Evolutionary conservation across 2,113 vertebrate species (phyloP).

Genomic region (Ancistrus triradiatus): DNA sequence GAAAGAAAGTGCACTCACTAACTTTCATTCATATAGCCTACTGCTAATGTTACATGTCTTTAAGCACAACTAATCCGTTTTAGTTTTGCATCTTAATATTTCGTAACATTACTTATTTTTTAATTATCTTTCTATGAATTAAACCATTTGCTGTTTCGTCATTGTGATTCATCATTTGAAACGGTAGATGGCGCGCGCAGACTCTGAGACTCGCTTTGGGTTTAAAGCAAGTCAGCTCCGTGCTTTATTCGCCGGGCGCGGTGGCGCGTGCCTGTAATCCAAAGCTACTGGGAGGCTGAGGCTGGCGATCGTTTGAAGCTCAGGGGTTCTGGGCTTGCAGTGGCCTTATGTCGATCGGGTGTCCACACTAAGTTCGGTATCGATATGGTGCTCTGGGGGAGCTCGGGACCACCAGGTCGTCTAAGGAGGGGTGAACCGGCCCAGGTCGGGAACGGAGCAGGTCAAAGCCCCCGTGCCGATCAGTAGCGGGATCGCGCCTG

Average conservation of each 20-base stretch:
- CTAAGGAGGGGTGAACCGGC: constrained; percentile 30
- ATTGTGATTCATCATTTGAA: no score
- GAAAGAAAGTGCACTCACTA: no score
- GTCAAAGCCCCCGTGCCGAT: constrained; percentile 33
- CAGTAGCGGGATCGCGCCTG: constrained; percentile 26
- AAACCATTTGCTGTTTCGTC: not conserved
- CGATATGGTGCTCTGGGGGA: constrained; percentile 37
- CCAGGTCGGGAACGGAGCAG: constrained; percentile 37
- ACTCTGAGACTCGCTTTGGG: not conserved
- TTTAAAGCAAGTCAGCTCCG: not conserved
- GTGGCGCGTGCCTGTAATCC: constrained; percentile 37
- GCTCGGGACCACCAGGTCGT: constrained; percentile 23
- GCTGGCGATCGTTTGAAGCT: constrained; percentile 28
- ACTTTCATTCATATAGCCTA: no score
- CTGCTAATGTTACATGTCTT: no score
- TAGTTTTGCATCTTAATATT: not conserved
- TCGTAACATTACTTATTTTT: constrained; percentile 13
- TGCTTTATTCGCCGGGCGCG: constrained; percentile 4
- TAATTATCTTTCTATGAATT: not conserved
- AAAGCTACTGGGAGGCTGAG: constrained; percentile 39
- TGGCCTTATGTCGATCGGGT: constrained; percentile 38
- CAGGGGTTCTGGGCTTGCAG: constrained; percentile 39
- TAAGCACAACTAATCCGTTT: no score
- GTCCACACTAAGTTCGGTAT: constrained; percentile 40
- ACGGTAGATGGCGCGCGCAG: no score